Base-by-base conservation (phyloP, 1,140 invertebrate genomes). In the Goniozus legneri region DNA sequence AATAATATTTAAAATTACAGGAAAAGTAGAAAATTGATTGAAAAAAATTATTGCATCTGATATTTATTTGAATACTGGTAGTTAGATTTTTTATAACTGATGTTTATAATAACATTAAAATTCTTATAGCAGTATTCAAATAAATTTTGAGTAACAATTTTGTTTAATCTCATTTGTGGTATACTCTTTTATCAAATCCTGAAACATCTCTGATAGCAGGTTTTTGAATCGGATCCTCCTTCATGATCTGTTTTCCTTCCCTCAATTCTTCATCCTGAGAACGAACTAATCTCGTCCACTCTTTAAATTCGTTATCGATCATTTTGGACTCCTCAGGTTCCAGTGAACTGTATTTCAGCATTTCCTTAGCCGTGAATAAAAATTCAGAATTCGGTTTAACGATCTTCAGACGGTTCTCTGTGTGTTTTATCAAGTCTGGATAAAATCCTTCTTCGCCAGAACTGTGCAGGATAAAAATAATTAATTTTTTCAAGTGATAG, bases 391-490 rank as follows among this genome's bases (percentile, higher is more conserved):
- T 66, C 2, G 82, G 81, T 43, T 80, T 78, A 2, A 86, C 39
- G 32, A 41, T 35, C 2, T 54, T 51, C 3, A 87, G 60, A 42
- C 76, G 75, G 2, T 80, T 64, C 64, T 84, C 83, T 1, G 80
- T 76, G 52, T 65, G 73, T 24, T 65, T 72, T 0, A 71, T 67
- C 22, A 87, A 67, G 44, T 84, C 77, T 6, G 84, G 84, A 69
- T 74, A 87, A 45, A 65, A 63, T 2, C 85, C 85, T 73, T 86
- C 85, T 66, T 86, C 80, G n/a, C 83, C 83, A 22, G 84, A 86
- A 47, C 79, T 79, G 46, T n/a, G 50, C 31, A 49, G 40, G 18
- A 3, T 33, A 46, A 33, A 13, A 45, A 12, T 34, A 45, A 24
- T 22, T 24, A 47, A 40, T 27, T 3, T 24, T 31, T 8, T 19